Evolutionary conservation across 1,140 invertebrate species (phyloP).

Genomic region (Galleria mellonella): DNA sequence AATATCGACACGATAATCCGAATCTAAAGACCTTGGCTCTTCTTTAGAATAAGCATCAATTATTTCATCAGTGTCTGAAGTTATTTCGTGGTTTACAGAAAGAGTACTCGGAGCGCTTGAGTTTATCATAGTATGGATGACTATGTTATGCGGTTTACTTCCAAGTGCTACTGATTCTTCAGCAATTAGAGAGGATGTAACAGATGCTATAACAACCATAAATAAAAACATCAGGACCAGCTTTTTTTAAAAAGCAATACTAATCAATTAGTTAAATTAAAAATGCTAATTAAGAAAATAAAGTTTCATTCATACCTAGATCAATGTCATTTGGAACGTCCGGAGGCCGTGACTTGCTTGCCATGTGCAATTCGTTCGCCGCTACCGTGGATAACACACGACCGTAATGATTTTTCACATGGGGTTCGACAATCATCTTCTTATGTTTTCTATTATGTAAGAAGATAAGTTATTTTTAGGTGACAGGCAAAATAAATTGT

Average conservation of each 20-base stretch:
- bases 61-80: conserved; percentile 10
- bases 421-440: conserved; percentile 41
- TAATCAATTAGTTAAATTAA: too few species aligned
- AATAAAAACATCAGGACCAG: too few species aligned
- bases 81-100: conserved; percentile 21
- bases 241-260: too few species aligned
- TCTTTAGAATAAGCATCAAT: conserved; percentile 14
- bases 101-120: conserved; percentile 11
- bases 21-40: conserved; percentile 20
- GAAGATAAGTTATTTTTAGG: too few species aligned
- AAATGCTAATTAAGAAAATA: background rate
- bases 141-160: conserved; percentile 35
- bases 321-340: conserved; percentile 34
- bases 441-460: conserved; percentile 24
- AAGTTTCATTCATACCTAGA: conserved; percentile 16
- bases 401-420: conserved; percentile 33
- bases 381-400: background rate
- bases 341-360: conserved; percentile 28
- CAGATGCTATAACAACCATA: conserved; percentile 9
- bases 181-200: conserved; percentile 22
- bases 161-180: conserved; percentile 38
- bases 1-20: conserved; percentile 32
- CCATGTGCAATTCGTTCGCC: conserved; percentile 3
- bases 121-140: conserved; percentile 31
- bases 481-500: background rate